Base-by-base conservation (phyloP, 2,113 vertebrate genomes). In the Amazona guildingii region DNA sequence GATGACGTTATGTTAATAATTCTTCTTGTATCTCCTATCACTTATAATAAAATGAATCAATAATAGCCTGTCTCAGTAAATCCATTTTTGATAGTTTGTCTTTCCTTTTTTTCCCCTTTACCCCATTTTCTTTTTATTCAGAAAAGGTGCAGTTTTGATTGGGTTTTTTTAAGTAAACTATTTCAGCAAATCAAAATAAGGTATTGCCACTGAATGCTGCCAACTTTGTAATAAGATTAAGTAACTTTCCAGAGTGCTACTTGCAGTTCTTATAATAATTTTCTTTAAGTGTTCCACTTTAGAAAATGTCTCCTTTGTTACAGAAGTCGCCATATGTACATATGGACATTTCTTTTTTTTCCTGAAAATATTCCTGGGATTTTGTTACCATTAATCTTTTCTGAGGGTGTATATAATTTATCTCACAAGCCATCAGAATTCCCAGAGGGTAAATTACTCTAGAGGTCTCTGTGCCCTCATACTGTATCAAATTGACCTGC, bases 401-500 rank as follows among this genome's bases (percentile, higher is more conserved):
- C 96, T 96, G 97, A 98, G 98, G 98, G 98, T 98, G 98, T 98
- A 98, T 98, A 98, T 98, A 99, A 99, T 99, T 99, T 98, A 99
- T 99, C 99, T 99, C 98, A 98, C 98, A 97, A 98, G 98, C 98
- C 98, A 98, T 98, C 98, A 98, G 98, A 98, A 99, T 99, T 99
- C 99, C 99, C 99, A 83, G 97, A 98, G 99, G 99, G 98, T 99
- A 99, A 99, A 99, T 99, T 99, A 99, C 99, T 99, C 99, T 98
- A 98, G 99, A 99, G 99, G 98, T 99, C 98, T 97, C 98, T 97
- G 98, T 99, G 99, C 98, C 99, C 99, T 98, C 93, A 98, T 98
- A 97, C 99, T 98, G 99, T 99, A 99, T 99, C 99, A 99, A 99
- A 98, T 99, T 99, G 99, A 99, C 99, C 99, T 98, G 98, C 98